Percentiles rank a stretch among this genome's conserved stretches.
phyloP scores from a whole-genome alignment of 2,888 invertebrate genomes.

The Drosophila paucipuncta region DNA sequence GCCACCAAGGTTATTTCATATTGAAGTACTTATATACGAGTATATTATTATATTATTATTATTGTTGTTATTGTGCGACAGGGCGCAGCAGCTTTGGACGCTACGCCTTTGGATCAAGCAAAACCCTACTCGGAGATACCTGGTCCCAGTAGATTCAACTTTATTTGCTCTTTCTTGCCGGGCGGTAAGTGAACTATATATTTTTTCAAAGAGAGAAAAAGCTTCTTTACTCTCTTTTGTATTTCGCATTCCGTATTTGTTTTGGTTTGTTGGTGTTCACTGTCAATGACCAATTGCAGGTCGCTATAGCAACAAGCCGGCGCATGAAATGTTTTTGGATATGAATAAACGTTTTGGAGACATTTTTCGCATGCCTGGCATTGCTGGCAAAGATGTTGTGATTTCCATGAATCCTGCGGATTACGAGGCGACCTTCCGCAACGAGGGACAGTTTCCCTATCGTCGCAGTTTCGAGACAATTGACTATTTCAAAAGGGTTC shows the following conservation, averaged over 20 bases:
- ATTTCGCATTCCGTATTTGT: neutral
- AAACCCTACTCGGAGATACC: conserved; percentile 76
- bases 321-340: conserved; percentile 62
- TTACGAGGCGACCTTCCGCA: conserved; percentile 85
- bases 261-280: neutral
- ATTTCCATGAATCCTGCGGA: conserved; percentile 86
- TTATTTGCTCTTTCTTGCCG: conserved; percentile 73
- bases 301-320: conserved; percentile 50
- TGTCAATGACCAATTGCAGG: conserved; percentile 49
- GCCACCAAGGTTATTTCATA: conserved; percentile 28
- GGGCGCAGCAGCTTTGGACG: conserved; percentile 6
- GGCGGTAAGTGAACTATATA: conserved; percentile 67
- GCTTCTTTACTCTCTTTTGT: conserved; percentile 12
- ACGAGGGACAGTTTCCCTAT: conserved; percentile 86
- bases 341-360: conserved; percentile 82
- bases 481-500: conserved; percentile 82
- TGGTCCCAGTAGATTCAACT: conserved; percentile 70
- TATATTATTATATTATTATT: neutral
- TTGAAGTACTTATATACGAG: neutral
- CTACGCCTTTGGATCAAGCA: conserved; percentile 57
- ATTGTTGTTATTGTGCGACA: conserved; percentile 6
- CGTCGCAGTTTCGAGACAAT: conserved; percentile 84
- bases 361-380: conserved; percentile 84
- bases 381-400: conserved; percentile 82
- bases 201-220: conserved; percentile 21